Conservation (phyloP, 2,888 invertebrate genomes). For the Gibbula magus region DNA sequence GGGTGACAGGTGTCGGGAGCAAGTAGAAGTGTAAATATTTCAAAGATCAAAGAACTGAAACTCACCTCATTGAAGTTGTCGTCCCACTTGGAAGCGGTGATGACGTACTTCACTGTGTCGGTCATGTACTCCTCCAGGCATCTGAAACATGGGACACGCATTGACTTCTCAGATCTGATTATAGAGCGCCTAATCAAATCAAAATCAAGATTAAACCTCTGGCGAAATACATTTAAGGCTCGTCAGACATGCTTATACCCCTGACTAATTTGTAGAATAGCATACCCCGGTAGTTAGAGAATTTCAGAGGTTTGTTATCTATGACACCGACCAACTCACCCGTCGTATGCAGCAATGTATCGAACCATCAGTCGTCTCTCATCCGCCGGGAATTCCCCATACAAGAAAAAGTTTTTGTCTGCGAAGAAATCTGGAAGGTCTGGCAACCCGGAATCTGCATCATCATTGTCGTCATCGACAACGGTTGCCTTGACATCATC, state of each 20-base stretch:
- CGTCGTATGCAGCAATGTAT: conserved; percentile 80
- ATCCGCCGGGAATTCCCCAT: conserved; percentile 64
- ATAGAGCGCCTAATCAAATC: too few relatives aligned
- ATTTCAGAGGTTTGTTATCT: too few relatives aligned
- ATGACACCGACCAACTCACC: conserved; percentile 68
- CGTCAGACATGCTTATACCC: too few relatives aligned
- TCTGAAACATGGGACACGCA: conserved; percentile 50
- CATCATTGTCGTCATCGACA: conserved; percentile 32
- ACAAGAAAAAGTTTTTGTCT: conserved; percentile 71
- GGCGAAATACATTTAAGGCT: too few relatives aligned
- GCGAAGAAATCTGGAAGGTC: conserved; percentile 70
- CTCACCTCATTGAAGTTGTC: conserved; percentile 75
- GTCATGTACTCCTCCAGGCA: conserved; percentile 74
- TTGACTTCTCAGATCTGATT: neutral
- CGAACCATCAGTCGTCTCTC: conserved; percentile 61
- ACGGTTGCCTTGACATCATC: conserved; percentile 27
- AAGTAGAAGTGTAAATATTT: too few relatives aligned
- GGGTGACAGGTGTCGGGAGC: too few relatives aligned
- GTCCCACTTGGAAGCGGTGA: conserved; percentile 75
- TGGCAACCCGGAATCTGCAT: conserved; percentile 63
- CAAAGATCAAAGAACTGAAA: too few relatives aligned
- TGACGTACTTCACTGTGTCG: conserved; percentile 73
- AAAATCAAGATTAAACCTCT: too few relatives aligned
- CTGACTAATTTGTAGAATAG: too few relatives aligned
- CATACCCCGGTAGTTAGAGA: too few relatives aligned